Percentiles rank a stretch among this genome's conserved stretches.
Evolutionary conservation across 2,797 vertebrate species (phyloP).

Genomic region (Peromyscus aztecus): DNA sequence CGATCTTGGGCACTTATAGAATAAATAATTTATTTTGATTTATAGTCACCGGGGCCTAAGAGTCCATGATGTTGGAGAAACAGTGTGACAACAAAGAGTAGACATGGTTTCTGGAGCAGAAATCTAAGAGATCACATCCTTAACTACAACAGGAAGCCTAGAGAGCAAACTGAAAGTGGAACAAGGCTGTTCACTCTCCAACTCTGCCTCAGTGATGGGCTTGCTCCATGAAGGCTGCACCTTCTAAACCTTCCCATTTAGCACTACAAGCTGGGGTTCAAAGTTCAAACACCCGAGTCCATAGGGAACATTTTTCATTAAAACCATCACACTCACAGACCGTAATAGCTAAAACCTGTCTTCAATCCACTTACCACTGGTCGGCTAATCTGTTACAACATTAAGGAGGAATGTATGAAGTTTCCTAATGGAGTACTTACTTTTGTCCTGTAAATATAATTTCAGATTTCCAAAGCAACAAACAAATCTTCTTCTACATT

Average conservation of each 20-base stretch:
- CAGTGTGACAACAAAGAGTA: background rate
- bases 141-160: background rate
- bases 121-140: background rate
- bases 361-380: background rate
- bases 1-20: background rate
- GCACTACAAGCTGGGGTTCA: background rate
- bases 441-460: background rate
- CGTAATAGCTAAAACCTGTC: background rate
- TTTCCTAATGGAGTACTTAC: background rate
- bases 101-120: background rate
- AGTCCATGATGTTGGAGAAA: background rate
- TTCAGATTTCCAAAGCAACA: background rate
- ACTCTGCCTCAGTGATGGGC: no score
- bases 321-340: background rate
- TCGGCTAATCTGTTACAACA: background rate
- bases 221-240: background rate
- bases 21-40: background rate
- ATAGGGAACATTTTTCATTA: no score
- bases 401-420: background rate
- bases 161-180: background rate
- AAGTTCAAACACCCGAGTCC: background rate
- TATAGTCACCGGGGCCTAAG: background rate
- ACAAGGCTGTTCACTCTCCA: background rate
- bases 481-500: background rate
- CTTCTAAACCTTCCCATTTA: background rate